Conservation (phyloP, 2,888 invertebrate genomes). For the Phorcus lineatus region DNA sequence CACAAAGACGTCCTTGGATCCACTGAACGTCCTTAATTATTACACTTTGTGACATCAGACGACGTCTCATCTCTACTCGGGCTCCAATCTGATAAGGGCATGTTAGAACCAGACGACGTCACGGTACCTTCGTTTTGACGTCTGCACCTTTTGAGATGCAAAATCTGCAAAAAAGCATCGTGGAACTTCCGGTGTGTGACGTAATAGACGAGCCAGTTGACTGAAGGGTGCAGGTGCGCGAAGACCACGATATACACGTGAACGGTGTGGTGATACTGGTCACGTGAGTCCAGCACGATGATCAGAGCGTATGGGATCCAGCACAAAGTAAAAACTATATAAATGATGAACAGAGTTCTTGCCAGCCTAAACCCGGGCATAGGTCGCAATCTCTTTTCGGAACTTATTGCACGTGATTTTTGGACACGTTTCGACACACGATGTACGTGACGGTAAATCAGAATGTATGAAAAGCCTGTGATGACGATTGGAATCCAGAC, state of each 20-base stretch:
- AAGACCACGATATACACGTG: conserved; percentile 55
- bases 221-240: conserved; percentile 57
- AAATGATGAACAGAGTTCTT: conserved; percentile 59
- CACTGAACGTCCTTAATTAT: no score
- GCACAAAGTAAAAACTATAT: conserved; percentile 56
- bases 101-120: neutral
- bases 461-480: conserved; percentile 51
- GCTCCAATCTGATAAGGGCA: neutral
- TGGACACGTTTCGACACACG: neutral
- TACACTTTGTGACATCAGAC: no score
- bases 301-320: conserved; percentile 64
- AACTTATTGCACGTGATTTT: neutral
- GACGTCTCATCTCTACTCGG: neutral
- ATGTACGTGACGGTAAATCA: conserved; percentile 46
- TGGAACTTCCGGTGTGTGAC: conserved; percentile 50
- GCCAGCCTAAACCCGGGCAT: conserved; percentile 40
- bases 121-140: neutral
- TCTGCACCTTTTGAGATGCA: neutral
- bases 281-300: conserved; percentile 51
- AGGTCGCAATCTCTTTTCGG: neutral
- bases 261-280: conserved; percentile 50
- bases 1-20: no score
- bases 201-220: conserved; percentile 58
- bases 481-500: conserved; percentile 59
- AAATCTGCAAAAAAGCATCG: conserved; percentile 38